A percentile compares a stretch with the other conserved stretches of the same genome.
These are phyloP conservation scores for Montipora capitata DNA, from an alignment of 92 coral and sea anemone genomes.

Conservation along the genomic window DNA sequence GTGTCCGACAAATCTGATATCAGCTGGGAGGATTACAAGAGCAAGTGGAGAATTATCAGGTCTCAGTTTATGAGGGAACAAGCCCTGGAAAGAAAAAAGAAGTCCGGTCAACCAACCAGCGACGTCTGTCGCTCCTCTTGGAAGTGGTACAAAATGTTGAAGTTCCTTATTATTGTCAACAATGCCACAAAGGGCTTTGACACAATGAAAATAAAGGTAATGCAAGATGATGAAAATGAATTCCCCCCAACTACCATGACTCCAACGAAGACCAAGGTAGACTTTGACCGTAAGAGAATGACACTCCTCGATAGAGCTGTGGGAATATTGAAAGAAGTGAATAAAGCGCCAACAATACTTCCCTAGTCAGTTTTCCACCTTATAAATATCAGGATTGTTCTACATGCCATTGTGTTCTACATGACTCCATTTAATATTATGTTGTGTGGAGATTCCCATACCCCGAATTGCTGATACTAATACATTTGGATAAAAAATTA, in stretches of 20 bases:
- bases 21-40: background rate
- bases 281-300: conserved; percentile 3
- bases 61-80: background rate
- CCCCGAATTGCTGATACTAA: conserved; percentile 10
- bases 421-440: conserved; percentile 1
- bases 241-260: background rate
- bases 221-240: background rate
- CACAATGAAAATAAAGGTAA: background rate
- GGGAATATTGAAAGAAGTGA: conserved; percentile 20
- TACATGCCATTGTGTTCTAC: conserved; percentile 9
- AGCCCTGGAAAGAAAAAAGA: background rate
- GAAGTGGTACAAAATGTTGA: conserved; percentile 3
- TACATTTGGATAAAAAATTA: conserved; percentile 4
- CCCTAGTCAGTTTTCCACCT: conserved; percentile 16
- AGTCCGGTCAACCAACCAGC: conserved; percentile 3
- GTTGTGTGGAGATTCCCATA: conserved; percentile 10
- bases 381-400: background rate
- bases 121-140: conserved; percentile 2
- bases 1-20: background rate
- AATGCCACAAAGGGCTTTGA: conserved; percentile 2
- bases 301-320: conserved; percentile 18
- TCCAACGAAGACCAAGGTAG: conserved; percentile 28
- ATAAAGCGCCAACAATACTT: conserved; percentile 20
- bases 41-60: conserved; percentile 13
- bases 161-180: background rate